Evolutionary conservation across 53 echinoderm and acorn worm genomes (phyloP).

Genomic region (Apostichopus leukothele): DNA sequence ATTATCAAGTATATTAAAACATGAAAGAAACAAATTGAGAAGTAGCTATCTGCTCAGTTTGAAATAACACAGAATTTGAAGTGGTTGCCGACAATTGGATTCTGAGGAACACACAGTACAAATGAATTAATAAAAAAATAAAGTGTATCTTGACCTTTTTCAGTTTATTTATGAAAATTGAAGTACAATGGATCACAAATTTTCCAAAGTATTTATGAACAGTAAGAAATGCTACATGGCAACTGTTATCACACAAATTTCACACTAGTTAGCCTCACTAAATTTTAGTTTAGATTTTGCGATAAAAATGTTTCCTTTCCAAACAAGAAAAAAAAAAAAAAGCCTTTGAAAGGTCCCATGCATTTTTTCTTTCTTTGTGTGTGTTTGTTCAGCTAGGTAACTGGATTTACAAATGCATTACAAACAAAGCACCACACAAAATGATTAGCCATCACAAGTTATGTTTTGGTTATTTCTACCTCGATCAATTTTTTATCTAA

Average conservation of each 20-base stretch:
- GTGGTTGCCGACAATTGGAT: conserved; percentile 48
- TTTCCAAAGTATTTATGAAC: conserved; percentile 35
- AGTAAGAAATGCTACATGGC: conserved; percentile 44
- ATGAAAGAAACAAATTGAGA: background rate
- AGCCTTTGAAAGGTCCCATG: conserved; percentile 8
- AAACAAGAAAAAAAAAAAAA: too few relatives aligned
- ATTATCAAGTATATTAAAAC: background rate
- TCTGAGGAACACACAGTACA: conserved; percentile 41
- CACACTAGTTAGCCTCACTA: conserved; percentile 30
- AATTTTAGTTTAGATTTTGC: conserved; percentile 19
- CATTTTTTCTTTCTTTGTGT: background rate
- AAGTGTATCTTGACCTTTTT: conserved; percentile 25
- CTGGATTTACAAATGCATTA: conserved; percentile 29
- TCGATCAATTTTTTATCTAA: conserved; percentile 41
- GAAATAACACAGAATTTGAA: background rate
- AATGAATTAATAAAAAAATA: background rate
- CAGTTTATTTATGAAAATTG: conserved; percentile 46
- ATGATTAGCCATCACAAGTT: conserved; percentile 27
- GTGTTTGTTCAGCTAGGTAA: background rate
- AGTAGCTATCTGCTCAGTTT: background rate
- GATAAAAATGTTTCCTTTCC: background rate
- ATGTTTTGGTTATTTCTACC: conserved; percentile 30
- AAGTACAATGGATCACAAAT: conserved; percentile 54
- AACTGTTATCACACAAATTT: conserved; percentile 38
- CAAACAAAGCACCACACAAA: conserved; percentile 40